Conservation (phyloP, 2,888 invertebrate species). For the Platyscelio sp. region DNA sequence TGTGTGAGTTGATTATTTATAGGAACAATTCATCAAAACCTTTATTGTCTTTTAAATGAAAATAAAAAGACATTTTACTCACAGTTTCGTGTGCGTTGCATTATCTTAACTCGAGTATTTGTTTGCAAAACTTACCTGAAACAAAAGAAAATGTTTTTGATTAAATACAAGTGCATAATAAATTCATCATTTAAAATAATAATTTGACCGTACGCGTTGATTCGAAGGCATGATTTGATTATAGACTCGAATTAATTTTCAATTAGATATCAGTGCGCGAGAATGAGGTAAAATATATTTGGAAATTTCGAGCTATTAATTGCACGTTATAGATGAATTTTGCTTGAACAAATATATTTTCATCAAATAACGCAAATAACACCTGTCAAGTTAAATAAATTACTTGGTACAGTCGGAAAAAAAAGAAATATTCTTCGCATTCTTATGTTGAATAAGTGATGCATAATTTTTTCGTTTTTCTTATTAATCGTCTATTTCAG, state of each 20-base stretch:
- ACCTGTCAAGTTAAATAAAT: slow-evolving; percentile 31
- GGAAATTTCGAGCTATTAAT: slow-evolving; percentile 42
- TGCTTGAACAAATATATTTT: slow-evolving; percentile 24
- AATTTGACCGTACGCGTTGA: neutral
- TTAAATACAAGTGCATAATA: slow-evolving; percentile 2
- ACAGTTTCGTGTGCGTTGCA: too few species aligned
- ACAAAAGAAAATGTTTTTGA: slow-evolving; percentile 27
- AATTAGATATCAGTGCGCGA: slow-evolving; percentile 30
- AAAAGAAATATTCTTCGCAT: too few species aligned
- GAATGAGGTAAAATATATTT: slow-evolving; percentile 36
- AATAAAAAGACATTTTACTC: too few species aligned
- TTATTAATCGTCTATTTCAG: too few species aligned
- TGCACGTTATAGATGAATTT: slow-evolving; percentile 37
- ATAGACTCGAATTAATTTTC: slow-evolving; percentile 33
- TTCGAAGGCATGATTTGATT: slow-evolving; percentile 19
- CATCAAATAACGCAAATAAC: slow-evolving; percentile 20
- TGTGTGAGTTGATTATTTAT: too few species aligned
- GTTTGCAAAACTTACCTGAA: slow-evolving; percentile 50
- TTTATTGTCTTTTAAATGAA: too few species aligned
- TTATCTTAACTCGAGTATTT: too few species aligned
- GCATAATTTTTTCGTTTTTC: too few species aligned
- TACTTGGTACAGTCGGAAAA: too few species aligned
- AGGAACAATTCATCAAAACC: too few species aligned
- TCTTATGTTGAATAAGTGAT: too few species aligned
- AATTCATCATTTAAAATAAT: slow-evolving; percentile 26